Evolutionary conservation across 2,113 vertebrate genomes (phyloP).

Genomic region (Xenus cinereus): DNA sequence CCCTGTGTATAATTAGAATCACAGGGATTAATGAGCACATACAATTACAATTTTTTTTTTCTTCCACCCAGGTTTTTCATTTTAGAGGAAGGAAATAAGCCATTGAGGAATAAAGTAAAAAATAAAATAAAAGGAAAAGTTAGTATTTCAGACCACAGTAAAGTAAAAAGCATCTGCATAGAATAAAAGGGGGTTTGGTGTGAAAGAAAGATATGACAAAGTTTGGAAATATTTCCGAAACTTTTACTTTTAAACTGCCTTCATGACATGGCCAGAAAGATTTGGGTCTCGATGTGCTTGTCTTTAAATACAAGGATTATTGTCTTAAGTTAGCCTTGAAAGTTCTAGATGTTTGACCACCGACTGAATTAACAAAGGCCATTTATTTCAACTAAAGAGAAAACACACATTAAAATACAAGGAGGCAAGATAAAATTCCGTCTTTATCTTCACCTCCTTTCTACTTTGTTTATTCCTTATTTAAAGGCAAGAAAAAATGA

Average conservation of each 20-base stretch:
- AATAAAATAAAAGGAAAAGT: not conserved
- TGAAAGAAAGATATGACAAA: not conserved
- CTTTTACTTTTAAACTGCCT: not conserved
- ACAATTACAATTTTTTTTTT: not conserved
- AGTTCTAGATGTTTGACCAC: not conserved
- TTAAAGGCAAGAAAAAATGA: not conserved
- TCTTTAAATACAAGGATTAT: not conserved
- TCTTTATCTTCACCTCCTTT: not conserved
- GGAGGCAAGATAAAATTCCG: not conserved
- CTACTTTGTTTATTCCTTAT: not conserved
- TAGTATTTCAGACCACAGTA: not conserved
- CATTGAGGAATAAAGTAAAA: not conserved
- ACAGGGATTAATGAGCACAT: constrained; percentile 11
- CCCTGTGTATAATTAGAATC: constrained; percentile 24
- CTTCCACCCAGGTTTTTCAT: not conserved
- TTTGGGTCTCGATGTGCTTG: not conserved
- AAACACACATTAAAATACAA: not conserved
- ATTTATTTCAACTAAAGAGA: not conserved
- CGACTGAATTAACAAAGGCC: not conserved
- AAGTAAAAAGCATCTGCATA: not conserved
- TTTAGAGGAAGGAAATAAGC: constrained; percentile 8
- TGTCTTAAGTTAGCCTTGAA: not conserved
- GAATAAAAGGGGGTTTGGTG: not conserved
- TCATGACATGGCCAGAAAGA: not conserved
- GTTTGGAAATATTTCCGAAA: not conserved